These are phyloP conservation scores for Amorpha juglandis DNA, from an alignment of 2,888 invertebrate species.

Conservation along the genomic window DNA sequence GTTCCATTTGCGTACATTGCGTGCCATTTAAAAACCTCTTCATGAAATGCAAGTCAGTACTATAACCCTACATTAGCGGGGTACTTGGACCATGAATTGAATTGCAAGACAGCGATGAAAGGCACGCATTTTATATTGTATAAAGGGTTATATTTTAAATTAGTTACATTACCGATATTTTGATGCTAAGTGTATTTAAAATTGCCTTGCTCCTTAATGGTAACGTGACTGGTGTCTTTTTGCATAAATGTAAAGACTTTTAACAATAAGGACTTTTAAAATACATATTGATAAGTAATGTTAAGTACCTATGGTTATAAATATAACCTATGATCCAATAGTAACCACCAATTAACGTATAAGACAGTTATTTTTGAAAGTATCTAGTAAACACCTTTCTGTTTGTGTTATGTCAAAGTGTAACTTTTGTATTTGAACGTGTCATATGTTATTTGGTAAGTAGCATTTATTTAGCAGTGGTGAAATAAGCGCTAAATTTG, in stretches of 20 bases:
- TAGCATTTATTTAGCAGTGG: too few species aligned
- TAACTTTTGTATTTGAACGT: too few species aligned
- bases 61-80: constrained; percentile 49
- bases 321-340: too few species aligned
- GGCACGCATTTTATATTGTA: constrained; percentile 37
- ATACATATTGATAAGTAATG: neutral
- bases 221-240: neutral
- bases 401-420: too few species aligned
- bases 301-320: too few species aligned
- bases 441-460: too few species aligned
- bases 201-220: neutral
- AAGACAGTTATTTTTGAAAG: too few species aligned
- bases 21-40: constrained; percentile 39
- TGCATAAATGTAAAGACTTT: neutral
- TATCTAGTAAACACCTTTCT: too few species aligned
- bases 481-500: too few species aligned
- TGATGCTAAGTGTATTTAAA: constrained; percentile 13
- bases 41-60: constrained; percentile 49
- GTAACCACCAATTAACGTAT: too few species aligned
- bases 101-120: constrained; percentile 58
- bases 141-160: constrained; percentile 24
- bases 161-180: constrained; percentile 18
- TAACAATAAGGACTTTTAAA: neutral
- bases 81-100: constrained; percentile 54
- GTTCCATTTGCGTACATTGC: constrained; percentile 34